Evolutionary conservation across 1,140 invertebrate genomes (phyloP).

Genomic region (Anthonomus grandis): DNA sequence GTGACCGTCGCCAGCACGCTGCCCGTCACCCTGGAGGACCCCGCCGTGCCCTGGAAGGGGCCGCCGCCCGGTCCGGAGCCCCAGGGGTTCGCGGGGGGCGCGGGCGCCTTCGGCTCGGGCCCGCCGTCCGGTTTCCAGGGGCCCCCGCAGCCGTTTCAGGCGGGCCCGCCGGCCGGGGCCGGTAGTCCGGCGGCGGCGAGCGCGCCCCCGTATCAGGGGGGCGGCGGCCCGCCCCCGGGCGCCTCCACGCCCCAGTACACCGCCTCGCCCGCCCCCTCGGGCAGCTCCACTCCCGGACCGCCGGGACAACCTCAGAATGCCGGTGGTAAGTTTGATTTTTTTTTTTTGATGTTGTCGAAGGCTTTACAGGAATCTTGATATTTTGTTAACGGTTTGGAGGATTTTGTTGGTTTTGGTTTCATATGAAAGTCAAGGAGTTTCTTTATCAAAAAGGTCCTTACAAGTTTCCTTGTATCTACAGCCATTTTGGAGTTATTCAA

Average conservation of each 20-base stretch:
- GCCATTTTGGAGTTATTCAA: too few relatives aligned
- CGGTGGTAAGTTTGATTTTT: too few relatives aligned
- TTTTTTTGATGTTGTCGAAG: too few relatives aligned
- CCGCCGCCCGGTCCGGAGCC: constrained; percentile 62
- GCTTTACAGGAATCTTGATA: too few relatives aligned
- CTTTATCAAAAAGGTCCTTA: too few relatives aligned
- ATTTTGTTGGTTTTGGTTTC: too few relatives aligned
- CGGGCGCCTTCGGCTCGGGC: constrained; percentile 53
- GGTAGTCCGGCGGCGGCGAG: constrained; percentile 60
- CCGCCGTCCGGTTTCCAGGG: constrained; percentile 59
- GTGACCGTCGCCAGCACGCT: constrained; percentile 61
- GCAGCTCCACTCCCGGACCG: constrained; percentile 70
- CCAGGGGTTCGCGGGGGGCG: constrained; percentile 57
- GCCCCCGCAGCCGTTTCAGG: constrained; percentile 56
- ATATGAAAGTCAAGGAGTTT: too few relatives aligned
- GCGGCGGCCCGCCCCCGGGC: constrained; percentile 62
- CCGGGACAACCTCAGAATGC: constrained; percentile 57
- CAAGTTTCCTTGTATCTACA: too few relatives aligned
- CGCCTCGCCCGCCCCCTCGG: constrained; percentile 69
- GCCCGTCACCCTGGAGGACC: constrained; percentile 66
- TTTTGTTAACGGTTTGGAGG: too few relatives aligned
- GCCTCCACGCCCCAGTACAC: constrained; percentile 72
- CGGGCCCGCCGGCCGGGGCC: constrained; percentile 60
- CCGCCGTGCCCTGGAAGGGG: constrained; percentile 65
- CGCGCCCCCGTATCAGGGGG: constrained; percentile 59